Base-by-base conservation (phyloP, 2,888 invertebrate species). In the Leucozona laternaria region DNA sequence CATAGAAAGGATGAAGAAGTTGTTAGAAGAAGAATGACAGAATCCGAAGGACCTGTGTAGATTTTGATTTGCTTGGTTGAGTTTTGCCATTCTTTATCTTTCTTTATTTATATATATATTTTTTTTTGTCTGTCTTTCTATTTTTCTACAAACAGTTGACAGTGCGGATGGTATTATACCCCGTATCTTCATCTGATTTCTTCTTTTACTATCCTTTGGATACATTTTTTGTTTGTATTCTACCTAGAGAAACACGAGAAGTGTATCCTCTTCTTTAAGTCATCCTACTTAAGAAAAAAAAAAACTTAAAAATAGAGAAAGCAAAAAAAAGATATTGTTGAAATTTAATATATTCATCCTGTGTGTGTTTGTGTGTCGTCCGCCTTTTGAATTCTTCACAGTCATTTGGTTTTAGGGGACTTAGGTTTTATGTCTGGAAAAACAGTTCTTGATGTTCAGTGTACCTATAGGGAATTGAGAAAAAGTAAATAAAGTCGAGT, bases 301-400 rank as follows among this genome's bases (percentile, higher is more conserved):
- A 64, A 81, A 82, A 37, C 37, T 4, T 37, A 78, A 43, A 70
- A 62, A 57, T 34, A 68, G 77, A 25, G 55, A 25, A 17, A 58
- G 34, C 62, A 34, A 43, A 66, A 53, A 50, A 70, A 50, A 72
- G 45, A 60, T 40, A 55, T 57, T 45, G 62, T 68, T 81, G 86
- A 86, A 86, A 86, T 86, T 86, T 86, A 86, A 86, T 86, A 86
- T 82, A 86, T 86, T 82, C 86, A 86, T 86, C 82, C 57, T 78
- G 37, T 57, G 77, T 81, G 75, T 71, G 72, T 70, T 11, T 80
- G 58, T 60, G 40, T 60, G 60, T 60, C 22, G 77, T 70, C 62
- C 78, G 77, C 73, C 66, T 79, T 86, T 86, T 81, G 78, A 82
- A 75, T 86, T 81, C 79, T 82, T 75, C 82, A 86, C 86, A 81